Conservation (phyloP, 2,113 vertebrate genomes). For the Bubo scandiacus region DNA sequence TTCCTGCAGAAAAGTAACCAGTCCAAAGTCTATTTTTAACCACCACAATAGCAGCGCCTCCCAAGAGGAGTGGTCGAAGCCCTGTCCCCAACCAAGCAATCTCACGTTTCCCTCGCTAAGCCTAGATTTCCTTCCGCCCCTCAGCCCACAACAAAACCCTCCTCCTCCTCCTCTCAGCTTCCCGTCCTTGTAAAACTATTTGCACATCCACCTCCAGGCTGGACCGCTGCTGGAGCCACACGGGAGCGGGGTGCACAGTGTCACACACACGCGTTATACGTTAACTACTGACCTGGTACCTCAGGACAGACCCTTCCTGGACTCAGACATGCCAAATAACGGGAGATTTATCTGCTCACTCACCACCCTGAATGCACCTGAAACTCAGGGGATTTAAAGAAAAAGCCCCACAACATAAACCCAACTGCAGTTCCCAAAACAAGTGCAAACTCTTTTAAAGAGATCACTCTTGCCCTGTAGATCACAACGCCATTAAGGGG, state of each 20-base stretch:
- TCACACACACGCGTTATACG: neutral
- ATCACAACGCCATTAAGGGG: neutral
- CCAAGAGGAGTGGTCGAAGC: neutral
- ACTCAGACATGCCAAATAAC: neutral
- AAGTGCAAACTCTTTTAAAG: neutral
- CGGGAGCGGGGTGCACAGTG: fast-evolving
- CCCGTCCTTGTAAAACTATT: neutral
- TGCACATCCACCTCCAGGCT: neutral
- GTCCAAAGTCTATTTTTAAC: conserved; percentile 56
- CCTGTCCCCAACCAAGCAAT: conserved; percentile 31
- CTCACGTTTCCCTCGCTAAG: conserved; percentile 53
- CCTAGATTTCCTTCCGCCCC: conserved; percentile 29
- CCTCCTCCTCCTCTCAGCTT: neutral
- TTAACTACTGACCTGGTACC: neutral
- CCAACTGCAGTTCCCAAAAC: neutral
- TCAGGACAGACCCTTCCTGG: neutral
- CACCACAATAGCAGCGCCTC: conserved; percentile 46
- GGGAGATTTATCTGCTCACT: neutral
- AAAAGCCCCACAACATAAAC: neutral
- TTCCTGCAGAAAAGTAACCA: neutral
- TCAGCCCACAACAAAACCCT: conserved; percentile 12
- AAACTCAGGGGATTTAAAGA: neutral
- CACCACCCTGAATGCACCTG: neutral
- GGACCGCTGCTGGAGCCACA: neutral
- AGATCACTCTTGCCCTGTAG: too few relatives aligned